Conservation (phyloP, 2,797 vertebrate species). For the Coreius guichenoti region DNA sequence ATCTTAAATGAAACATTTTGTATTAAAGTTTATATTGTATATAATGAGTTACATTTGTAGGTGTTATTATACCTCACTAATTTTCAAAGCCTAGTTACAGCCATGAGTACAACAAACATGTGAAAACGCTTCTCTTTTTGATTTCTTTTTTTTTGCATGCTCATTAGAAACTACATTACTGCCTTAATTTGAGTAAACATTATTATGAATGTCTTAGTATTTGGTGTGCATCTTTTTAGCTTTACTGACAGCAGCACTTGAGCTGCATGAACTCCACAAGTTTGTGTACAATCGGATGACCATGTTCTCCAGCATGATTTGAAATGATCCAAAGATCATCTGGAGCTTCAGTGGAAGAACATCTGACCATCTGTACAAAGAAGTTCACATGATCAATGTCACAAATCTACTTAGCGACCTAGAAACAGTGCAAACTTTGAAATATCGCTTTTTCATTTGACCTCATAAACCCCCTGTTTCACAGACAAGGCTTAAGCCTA, state of each 20-base stretch:
- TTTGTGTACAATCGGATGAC: conserved; percentile 4
- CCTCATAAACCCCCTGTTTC: neutral
- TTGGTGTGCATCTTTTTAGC: neutral
- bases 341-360: conserved; percentile 21
- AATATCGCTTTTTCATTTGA: neutral
- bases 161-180: neutral
- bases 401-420: neutral
- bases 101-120: neutral
- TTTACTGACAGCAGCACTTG: neutral
- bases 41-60: neutral
- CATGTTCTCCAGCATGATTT: conserved; percentile 16
- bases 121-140: neutral
- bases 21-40: neutral
- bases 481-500: neutral
- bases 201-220: neutral
- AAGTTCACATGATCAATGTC: neutral
- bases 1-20: neutral
- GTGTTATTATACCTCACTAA: neutral
- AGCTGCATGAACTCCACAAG: neutral
- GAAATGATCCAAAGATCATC: conserved; percentile 19
- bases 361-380: conserved; percentile 20
- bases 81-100: neutral
- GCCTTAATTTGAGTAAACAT: neutral
- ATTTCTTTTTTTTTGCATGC: neutral
- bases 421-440: conserved; percentile 1